phyloP scores from a whole-genome alignment of 1,140 invertebrate genomes.

The Anoplophora glabripennis region DNA sequence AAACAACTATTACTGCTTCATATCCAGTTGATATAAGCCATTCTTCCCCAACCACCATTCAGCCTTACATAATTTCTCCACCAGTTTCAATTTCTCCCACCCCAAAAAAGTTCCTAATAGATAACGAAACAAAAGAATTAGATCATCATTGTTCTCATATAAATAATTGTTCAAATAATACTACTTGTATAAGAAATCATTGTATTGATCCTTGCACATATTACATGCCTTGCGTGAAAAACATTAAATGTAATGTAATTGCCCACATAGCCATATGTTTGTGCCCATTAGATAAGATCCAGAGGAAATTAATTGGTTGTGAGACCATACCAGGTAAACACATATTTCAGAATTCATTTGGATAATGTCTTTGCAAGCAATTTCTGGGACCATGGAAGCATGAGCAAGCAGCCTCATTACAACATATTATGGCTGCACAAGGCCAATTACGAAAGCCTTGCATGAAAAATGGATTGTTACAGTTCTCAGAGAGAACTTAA shows the following conservation, averaged over 20 bases:
- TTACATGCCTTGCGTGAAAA: slow-evolving; percentile 45
- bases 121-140: neutral
- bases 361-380: neutral
- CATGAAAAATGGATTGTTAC: slow-evolving; percentile 30
- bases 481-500: slow-evolving; percentile 31
- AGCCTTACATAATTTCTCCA: no score
- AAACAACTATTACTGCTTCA: neutral
- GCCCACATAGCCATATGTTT: slow-evolving; percentile 55
- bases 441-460: slow-evolving; percentile 31
- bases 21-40: neutral
- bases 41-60: neutral
- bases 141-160: slow-evolving; percentile 33
- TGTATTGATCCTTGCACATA: slow-evolving; percentile 59
- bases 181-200: slow-evolving; percentile 54
- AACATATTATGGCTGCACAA: neutral
- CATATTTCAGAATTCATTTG: slow-evolving; percentile 7
- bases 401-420: neutral
- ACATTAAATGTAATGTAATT: slow-evolving; percentile 50
- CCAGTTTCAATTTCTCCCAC: no score
- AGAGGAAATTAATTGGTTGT: slow-evolving; percentile 50
- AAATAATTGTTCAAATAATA: slow-evolving; percentile 53
- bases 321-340: slow-evolving; percentile 59
- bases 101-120: no score
- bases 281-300: slow-evolving; percentile 46
- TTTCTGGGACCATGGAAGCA: slow-evolving; percentile 2